A percentile compares a stretch with the other conserved stretches of the same genome.
phyloP scores from a whole-genome alignment of 2,797 vertebrate species.

The Trichosurus vulpecula region DNA sequence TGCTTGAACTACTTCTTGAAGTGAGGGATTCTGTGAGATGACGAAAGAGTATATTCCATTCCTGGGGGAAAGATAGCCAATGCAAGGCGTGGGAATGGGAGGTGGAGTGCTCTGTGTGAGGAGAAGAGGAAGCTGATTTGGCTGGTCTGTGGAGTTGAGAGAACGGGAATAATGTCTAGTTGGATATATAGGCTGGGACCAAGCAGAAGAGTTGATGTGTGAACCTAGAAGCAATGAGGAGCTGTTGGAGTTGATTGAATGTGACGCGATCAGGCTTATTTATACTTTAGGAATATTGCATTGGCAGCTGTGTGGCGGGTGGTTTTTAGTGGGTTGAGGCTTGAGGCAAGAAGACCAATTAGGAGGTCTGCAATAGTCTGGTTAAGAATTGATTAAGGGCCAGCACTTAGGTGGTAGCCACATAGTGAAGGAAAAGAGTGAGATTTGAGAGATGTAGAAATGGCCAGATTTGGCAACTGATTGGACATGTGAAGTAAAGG shows the following conservation, averaged over 20 bases:
- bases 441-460: neutral
- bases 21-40: neutral
- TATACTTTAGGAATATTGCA: neutral
- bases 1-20: neutral
- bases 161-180: neutral
- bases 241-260: neutral
- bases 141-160: neutral
- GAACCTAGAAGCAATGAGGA: neutral
- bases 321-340: neutral
- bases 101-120: neutral
- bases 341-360: neutral
- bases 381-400: neutral
- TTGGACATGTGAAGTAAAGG: neutral
- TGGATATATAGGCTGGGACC: neutral
- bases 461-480: neutral
- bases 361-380: neutral
- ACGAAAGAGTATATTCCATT: neutral
- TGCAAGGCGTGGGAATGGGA: neutral
- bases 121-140: neutral
- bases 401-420: neutral
- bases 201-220: neutral
- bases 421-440: neutral
- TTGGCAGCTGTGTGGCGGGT: neutral
- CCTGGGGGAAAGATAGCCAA: neutral
- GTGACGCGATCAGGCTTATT: neutral